These are phyloP conservation scores for Pomatorhinus ruficollis DNA, from an alignment of 2,113 vertebrate genomes.

Conservation along the genomic window DNA sequence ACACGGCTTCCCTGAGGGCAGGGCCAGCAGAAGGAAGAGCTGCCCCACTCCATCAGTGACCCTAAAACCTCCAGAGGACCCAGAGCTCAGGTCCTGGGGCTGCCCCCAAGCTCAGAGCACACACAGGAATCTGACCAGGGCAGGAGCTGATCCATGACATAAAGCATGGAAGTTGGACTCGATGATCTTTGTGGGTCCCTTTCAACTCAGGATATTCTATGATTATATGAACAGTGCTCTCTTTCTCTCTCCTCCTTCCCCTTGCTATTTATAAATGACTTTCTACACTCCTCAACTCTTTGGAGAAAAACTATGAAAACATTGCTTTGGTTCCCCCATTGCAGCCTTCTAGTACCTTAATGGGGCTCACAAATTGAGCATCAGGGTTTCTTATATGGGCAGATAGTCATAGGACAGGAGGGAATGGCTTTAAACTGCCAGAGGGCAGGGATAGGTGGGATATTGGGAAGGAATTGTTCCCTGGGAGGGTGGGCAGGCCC, in stretches of 20 bases:
- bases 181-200: not conserved
- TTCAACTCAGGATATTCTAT: not conserved
- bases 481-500: fast-evolving
- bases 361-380: not conserved
- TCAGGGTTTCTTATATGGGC: not conserved
- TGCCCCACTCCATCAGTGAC: no score
- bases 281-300: not conserved
- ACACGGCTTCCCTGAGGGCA: not conserved
- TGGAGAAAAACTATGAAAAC: not conserved
- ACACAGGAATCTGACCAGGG: not conserved
- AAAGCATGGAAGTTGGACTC: not conserved
- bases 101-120: not conserved
- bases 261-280: not conserved
- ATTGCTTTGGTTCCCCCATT: not conserved
- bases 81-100: not conserved
- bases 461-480: fast-evolving
- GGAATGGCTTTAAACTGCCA: not conserved
- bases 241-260: not conserved
- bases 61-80: not conserved
- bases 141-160: not conserved
- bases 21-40: not conserved
- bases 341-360: not conserved
- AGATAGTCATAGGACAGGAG: not conserved
- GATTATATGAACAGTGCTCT: not conserved
- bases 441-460: not conserved